Conservation (phyloP, 2,113 vertebrate species). For the Syngnathoides biaculeatus region DNA sequence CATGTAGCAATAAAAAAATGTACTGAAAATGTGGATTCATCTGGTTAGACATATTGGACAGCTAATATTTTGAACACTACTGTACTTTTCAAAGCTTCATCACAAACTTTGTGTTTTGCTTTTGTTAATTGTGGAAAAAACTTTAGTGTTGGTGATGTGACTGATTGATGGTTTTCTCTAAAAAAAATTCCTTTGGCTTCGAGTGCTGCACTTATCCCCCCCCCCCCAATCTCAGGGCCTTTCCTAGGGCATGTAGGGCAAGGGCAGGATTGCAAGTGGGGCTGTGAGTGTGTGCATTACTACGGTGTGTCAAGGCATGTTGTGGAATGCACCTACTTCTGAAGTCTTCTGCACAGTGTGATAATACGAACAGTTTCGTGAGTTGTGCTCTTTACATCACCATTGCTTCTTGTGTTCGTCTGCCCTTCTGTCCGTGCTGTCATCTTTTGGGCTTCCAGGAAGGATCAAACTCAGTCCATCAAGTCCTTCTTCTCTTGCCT, state of each 20-base stretch:
- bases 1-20: too few species aligned
- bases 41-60: too few species aligned
- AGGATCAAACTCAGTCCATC: not conserved
- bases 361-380: not conserved
- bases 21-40: too few species aligned
- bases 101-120: too few species aligned
- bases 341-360: not conserved
- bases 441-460: not conserved
- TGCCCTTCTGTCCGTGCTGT: not conserved
- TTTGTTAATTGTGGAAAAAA: not conserved
- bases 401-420: not conserved
- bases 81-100: too few species aligned
- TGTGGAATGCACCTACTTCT: constrained; percentile 47
- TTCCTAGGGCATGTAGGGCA: constrained; percentile 15
- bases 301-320: constrained; percentile 52
- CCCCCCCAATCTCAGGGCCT: constrained; percentile 12
- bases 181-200: not conserved
- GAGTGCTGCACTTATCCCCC: constrained; percentile 20
- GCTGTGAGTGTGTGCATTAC: constrained; percentile 9
- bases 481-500: constrained; percentile 1
- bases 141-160: constrained; percentile 9
- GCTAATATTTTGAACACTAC: too few species aligned
- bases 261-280: not conserved
- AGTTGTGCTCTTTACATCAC: constrained; percentile 7
- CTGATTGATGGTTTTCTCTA: not conserved